Evolutionary conservation across 1,140 invertebrate species (phyloP).

Genomic region (Cataglyphis hispanica): DNA sequence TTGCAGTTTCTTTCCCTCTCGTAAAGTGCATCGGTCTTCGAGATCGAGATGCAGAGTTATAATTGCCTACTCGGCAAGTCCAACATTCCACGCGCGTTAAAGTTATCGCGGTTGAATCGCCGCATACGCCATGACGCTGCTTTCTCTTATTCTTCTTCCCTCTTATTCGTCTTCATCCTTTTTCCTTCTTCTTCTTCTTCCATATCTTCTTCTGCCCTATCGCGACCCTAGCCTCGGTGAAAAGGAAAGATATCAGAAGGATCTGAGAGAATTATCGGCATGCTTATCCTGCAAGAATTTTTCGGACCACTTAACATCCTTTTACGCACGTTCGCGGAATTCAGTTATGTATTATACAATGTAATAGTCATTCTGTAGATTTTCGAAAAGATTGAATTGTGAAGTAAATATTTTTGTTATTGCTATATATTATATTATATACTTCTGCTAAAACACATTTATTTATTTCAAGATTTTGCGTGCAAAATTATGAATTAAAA

Average conservation of each 20-base stretch:
- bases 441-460: neutral
- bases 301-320: neutral
- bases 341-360: neutral
- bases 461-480: neutral
- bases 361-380: neutral
- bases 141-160: slow-evolving; percentile 62
- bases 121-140: slow-evolving; percentile 70
- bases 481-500: neutral
- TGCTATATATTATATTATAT: neutral
- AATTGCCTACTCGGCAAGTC: slow-evolving; percentile 75
- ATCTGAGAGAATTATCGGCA: slow-evolving; percentile 64
- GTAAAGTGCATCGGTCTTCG: slow-evolving; percentile 65
- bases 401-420: neutral
- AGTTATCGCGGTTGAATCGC: slow-evolving; percentile 76
- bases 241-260: slow-evolving; percentile 62
- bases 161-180: slow-evolving; percentile 3
- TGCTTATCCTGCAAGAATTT: slow-evolving; percentile 41
- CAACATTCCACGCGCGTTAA: slow-evolving; percentile 75
- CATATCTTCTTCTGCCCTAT: neutral
- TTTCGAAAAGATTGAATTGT: neutral
- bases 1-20: slow-evolving; percentile 4
- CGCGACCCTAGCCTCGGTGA: slow-evolving; percentile 40
- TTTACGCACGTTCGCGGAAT: slow-evolving; percentile 13
- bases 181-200: slow-evolving; percentile 11
- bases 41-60: slow-evolving; percentile 72